These are phyloP conservation scores for Lagorchestes hirsutus DNA, from an alignment of 2,797 vertebrate genomes.

Conservation along the genomic window DNA sequence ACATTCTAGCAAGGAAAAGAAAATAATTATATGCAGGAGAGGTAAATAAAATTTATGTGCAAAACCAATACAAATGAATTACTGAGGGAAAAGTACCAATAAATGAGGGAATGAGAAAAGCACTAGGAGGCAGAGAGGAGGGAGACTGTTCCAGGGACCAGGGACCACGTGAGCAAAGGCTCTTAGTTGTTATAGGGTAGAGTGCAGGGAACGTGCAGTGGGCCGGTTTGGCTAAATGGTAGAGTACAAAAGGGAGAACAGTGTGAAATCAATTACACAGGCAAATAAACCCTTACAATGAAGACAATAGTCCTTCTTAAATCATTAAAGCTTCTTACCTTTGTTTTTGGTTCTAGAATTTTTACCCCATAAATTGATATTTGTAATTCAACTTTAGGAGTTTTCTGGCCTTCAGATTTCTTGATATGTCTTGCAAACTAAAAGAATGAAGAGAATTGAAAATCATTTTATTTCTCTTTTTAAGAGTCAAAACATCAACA, in stretches of 20 bases:
- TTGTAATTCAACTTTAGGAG: constrained; percentile 96
- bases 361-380: constrained; percentile 99
- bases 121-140: neutral
- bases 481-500: constrained; percentile 11
- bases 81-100: neutral
- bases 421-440: constrained; percentile 99
- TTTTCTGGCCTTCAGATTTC: constrained; percentile 98
- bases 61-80: neutral
- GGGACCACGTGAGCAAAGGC: neutral
- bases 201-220: neutral
- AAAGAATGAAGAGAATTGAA: constrained; percentile 65
- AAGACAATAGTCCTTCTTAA: neutral
- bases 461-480: constrained; percentile 20
- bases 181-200: neutral
- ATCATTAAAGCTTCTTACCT: constrained; percentile 86
- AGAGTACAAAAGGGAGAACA: neutral
- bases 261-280: neutral
- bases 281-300: neutral
- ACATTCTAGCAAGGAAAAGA: neutral
- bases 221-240: neutral
- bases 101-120: neutral
- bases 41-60: neutral
- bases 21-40: neutral
- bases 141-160: neutral
- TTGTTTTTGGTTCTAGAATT: constrained; percentile 97